Conservation (phyloP, 2,888 invertebrate genomes). For the Coleophora flavipennella region DNA sequence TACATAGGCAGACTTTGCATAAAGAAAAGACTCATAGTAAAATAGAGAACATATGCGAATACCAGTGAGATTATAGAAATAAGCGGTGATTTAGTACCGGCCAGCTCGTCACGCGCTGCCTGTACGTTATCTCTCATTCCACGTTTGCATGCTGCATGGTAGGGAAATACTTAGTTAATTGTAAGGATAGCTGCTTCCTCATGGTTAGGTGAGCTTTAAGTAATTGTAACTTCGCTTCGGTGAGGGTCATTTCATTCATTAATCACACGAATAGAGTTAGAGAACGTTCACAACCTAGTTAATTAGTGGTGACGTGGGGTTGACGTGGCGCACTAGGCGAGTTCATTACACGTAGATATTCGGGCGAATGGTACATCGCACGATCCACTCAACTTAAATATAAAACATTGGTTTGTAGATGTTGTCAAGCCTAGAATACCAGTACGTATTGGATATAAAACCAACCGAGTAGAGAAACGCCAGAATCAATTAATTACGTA, state of each 20-base stretch:
- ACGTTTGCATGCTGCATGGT: slow-evolving; percentile 40
- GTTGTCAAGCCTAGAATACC: slow-evolving; percentile 40
- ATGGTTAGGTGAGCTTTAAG: neutral
- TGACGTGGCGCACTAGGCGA: slow-evolving; percentile 13
- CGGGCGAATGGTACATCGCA: too few relatives aligned
- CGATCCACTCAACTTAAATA: too few relatives aligned
- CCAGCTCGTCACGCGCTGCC: slow-evolving; percentile 55
- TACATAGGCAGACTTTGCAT: slow-evolving; percentile 59
- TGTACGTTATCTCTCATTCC: slow-evolving; percentile 60
- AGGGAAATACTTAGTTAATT: too few relatives aligned
- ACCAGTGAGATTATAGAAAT: slow-evolving; percentile 70
- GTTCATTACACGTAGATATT: slow-evolving; percentile 7
- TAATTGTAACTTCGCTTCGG: neutral
- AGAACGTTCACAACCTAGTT: neutral
- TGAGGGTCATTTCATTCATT: too few relatives aligned
- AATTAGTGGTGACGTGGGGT: too few relatives aligned
- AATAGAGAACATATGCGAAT: slow-evolving; percentile 59
- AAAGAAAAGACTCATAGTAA: slow-evolving; percentile 71
- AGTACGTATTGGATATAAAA: slow-evolving; percentile 41
- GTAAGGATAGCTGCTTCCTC: too few relatives aligned
- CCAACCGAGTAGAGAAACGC: slow-evolving; percentile 5
- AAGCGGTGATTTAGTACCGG: slow-evolving; percentile 69
- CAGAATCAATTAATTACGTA: slow-evolving; percentile 12
- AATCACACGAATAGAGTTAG: too few relatives aligned
- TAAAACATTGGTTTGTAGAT: slow-evolving; percentile 27